phyloP scores from a whole-genome alignment of 2,888 invertebrate genomes.

The Amblyjoppa proteus region DNA sequence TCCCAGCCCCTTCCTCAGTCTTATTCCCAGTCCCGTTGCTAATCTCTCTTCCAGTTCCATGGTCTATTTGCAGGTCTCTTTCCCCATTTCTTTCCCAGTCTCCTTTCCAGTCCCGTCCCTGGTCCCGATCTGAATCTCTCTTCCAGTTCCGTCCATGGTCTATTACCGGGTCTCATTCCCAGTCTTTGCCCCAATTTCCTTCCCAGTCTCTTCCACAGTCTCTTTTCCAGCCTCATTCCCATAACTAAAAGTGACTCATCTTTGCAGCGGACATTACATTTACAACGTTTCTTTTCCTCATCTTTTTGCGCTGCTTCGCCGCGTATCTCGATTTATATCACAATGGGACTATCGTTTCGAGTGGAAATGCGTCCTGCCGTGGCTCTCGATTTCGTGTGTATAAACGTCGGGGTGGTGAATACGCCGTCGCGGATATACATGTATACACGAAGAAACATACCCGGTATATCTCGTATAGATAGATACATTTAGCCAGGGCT shows the following conservation, averaged over 20 bases:
- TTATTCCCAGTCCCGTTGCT: neutral
- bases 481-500: slow-evolving; percentile 40
- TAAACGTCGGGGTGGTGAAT: slow-evolving; percentile 9
- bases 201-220: neutral
- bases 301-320: slow-evolving; percentile 11
- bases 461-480: slow-evolving; percentile 42
- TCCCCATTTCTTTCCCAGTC: neutral
- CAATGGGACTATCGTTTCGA: slow-evolving; percentile 34
- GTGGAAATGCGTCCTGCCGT: neutral
- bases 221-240: neutral
- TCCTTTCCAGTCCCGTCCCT: neutral
- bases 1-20: neutral
- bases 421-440: slow-evolving; percentile 23
- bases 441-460: slow-evolving; percentile 47
- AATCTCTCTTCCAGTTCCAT: neutral
- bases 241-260: neutral
- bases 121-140: neutral
- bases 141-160: neutral
- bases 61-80: neutral
- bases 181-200: neutral
- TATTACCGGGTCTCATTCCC: neutral
- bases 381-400: slow-evolving; percentile 9
- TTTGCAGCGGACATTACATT: slow-evolving; percentile 1
- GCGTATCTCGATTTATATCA: slow-evolving; percentile 8
- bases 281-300: neutral